Evolutionary conservation across 1,140 invertebrate genomes (phyloP), one percentile per base, ranked within the genome.

Genomic region (Drosophila pandora): DNA sequence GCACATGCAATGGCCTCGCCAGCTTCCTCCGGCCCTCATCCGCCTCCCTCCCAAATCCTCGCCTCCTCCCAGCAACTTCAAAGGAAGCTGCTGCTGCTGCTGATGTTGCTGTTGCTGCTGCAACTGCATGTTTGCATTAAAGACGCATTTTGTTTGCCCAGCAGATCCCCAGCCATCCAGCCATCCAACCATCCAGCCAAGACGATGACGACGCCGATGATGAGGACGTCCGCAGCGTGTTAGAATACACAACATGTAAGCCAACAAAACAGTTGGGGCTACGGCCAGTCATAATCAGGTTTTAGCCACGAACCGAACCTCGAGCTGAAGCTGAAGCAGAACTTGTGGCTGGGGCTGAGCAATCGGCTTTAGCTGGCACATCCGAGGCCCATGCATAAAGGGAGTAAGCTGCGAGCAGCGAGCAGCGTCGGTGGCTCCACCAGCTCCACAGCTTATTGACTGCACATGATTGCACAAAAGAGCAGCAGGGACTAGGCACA

Each of bases 61-160:
- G 45, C 43, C 45, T 61, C 39, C 25, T 45, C 25, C 13, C 28
- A n/a, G 34, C 69, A 74, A 81, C 79, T 67, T 81, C 79, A 81
- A 81, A 81, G 79, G 79, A 81, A 81, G 79, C 79, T 82, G 77
- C 34, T 23, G 74, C 62, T 75, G 69, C 60, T 85, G 82, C 78
- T 62, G 64, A n/a, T 82, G 77, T 28, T 23, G 74, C 62, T 75
- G 69, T 61, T 85, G 82, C 78, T 62, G 64, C 71, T 58, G 67
- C 56, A 69, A 73, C 78, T 87, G 83, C 82, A 87, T 88, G 82
- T 87, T 88, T 87, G 82, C 82, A 87, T 88, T 87, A 85, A 85
- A 85, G 82, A 85, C 82, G 82, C 82, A 85, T 85, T 85, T 85
- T 85, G 82, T 85, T 85, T 85, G 82, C 78, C 77, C 77, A 85